Evolutionary conservation across 2,888 invertebrate species (phyloP).

Genomic region (Isoperla grammatica): DNA sequence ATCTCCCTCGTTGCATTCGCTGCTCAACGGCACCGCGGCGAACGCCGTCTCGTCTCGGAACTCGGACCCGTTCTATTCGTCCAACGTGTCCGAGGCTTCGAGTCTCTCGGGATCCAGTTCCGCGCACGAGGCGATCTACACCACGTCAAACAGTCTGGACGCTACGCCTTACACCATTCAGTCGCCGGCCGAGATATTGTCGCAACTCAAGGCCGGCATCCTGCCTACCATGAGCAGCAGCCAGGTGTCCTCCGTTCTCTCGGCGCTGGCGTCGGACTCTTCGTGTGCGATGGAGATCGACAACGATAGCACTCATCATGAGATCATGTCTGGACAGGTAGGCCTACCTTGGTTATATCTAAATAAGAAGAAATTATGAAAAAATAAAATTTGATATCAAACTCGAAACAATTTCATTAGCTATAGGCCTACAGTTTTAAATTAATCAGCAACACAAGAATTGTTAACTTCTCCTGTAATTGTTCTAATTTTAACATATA

Average conservation of each 20-base stretch:
- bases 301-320: conserved; percentile 20
- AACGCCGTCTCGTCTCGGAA: background rate
- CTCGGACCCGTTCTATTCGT: background rate
- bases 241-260: conserved; percentile 32
- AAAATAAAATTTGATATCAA: background rate
- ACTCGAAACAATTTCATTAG: too few relatives aligned
- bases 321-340: conserved; percentile 20
- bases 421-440: too few relatives aligned
- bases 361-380: background rate
- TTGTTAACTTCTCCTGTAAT: too few relatives aligned
- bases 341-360: background rate
- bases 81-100: background rate
- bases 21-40: background rate
- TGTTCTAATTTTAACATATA: too few relatives aligned
- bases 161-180: conserved; percentile 12
- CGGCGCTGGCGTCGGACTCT: conserved; percentile 28
- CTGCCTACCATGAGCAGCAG: conserved; percentile 31
- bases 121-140: background rate
- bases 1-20: background rate
- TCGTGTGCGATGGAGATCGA: conserved; percentile 22
- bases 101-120: background rate
- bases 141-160: background rate
- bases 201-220: conserved; percentile 14
- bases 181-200: conserved; percentile 19
- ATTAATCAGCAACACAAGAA: too few relatives aligned